Base-by-base conservation (phyloP, 2,888 invertebrate species). In the Spilarctia lutea region DNA sequence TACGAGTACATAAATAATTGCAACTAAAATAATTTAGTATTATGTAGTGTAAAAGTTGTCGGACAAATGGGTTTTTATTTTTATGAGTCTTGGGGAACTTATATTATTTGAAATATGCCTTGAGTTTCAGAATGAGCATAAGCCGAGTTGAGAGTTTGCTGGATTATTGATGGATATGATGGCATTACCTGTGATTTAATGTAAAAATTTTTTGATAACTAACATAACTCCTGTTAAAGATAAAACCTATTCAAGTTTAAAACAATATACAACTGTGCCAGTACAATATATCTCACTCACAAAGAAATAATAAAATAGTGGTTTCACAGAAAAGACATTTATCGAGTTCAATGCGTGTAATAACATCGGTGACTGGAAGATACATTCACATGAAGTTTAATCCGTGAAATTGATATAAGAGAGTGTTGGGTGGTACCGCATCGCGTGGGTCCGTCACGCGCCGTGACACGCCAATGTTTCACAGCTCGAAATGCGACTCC, bases 391-490 rank as follows among this genome's bases (percentile, higher is more conserved):
- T 75, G 79, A 82, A 81, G 77, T 88, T 88, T 88, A 88, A 89
- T 89, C 86, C 85, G 83, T 87, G 89, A 90, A 92, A 92, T 91
- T 90, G 90, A 92, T 92, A 91, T 89, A 87, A 85, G 86, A 87
- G 86, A 84, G 81, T 81, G 81, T 81, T 78, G 84, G 70, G 74
- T 42, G 74, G 27, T 66, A 56, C 80, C 81, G 82, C 74, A 74
- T 82, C 79, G 80, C 83, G 81, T 69, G 56, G 66, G 80, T 75
- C 85, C 86, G 92, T 91, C 93, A 91, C 85, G 82, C 81, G 73
- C 72, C 81, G 82, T 88, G 92, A 91, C 93, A 89, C 86, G 80
- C 88, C 90, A 93, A 93, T 93, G 91, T 92, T 93, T 93, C 93
- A 92, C 87, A 80, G 85, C 81, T 76, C 74, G 82, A 81, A 82